Evolutionary conservation across 2,888 invertebrate genomes (phyloP).

Genomic region (Eilema depressum): DNA sequence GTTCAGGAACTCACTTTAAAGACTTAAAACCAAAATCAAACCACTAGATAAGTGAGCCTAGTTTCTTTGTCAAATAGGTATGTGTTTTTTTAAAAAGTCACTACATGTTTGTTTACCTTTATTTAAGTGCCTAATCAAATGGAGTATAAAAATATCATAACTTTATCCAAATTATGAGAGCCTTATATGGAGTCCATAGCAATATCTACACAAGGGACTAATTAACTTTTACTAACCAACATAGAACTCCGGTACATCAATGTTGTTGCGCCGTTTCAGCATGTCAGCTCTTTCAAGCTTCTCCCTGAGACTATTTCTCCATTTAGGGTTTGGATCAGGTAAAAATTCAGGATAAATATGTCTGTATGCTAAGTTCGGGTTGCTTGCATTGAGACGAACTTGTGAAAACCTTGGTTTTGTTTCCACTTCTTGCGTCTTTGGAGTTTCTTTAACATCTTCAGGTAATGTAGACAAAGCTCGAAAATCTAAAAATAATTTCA

Average conservation of each 20-base stretch:
- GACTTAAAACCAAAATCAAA: too few species aligned
- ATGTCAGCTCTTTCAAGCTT: conserved; percentile 97
- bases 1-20: too few species aligned
- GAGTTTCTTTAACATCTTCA: conserved; percentile 59
- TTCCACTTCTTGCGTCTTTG: conserved; percentile 26
- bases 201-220: neutral
- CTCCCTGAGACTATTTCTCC: conserved; percentile 93
- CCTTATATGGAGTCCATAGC: neutral
- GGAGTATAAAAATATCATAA: neutral
- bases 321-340: conserved; percentile 93
- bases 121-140: too few species aligned
- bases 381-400: conserved; percentile 54
- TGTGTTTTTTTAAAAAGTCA: too few species aligned
- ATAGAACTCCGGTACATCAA: conserved; percentile 99
- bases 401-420: conserved; percentile 51
- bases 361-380: conserved; percentile 86
- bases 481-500: conserved; percentile 60
- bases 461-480: conserved; percentile 70
- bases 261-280: conserved; percentile 92
- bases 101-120: too few species aligned
- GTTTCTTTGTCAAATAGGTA: too few species aligned
- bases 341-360: conserved; percentile 96
- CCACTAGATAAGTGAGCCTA: too few species aligned
- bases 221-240: conserved; percentile 89
- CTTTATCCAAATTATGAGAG: neutral